Evolutionary conservation across 2,888 invertebrate genomes (phyloP).

Genomic region (Drosophila siamana): DNA sequence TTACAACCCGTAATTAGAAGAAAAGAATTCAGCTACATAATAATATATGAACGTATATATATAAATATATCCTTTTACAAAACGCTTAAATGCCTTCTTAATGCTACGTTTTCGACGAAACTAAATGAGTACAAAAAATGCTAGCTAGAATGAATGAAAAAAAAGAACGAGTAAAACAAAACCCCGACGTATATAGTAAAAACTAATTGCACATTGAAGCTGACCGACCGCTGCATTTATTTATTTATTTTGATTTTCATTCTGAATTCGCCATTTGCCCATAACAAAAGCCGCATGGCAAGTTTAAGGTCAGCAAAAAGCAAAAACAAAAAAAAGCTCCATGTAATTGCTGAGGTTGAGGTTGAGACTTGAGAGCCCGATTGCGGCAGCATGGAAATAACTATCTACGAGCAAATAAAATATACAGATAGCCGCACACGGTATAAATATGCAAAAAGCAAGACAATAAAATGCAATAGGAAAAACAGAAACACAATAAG

Average conservation of each 20-base stretch:
- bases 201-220: constrained; percentile 76
- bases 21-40: too few relatives aligned
- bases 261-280: constrained; percentile 49
- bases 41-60: background rate
- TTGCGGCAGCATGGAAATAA: constrained; percentile 58
- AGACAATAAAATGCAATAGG: constrained; percentile 46
- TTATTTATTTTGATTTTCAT: constrained; percentile 41
- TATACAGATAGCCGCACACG: constrained; percentile 19
- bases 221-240: constrained; percentile 72
- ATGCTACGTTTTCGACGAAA: too few relatives aligned
- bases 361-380: constrained; percentile 23
- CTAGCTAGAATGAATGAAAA: constrained; percentile 8
- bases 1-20: background rate
- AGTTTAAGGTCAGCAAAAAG: constrained; percentile 74
- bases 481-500: constrained; percentile 34
- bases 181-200: constrained; percentile 59
- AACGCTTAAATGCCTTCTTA: background rate
- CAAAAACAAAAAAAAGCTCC: constrained; percentile 18
- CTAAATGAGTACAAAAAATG: too few relatives aligned
- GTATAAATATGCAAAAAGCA: constrained; percentile 34
- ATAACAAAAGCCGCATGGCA: constrained; percentile 75
- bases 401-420: constrained; percentile 7
- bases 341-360: constrained; percentile 60
- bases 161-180: constrained; percentile 21
- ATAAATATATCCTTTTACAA: background rate